Conservation (phyloP, 2,888 invertebrate genomes). For the Mechanitis messenoides region DNA sequence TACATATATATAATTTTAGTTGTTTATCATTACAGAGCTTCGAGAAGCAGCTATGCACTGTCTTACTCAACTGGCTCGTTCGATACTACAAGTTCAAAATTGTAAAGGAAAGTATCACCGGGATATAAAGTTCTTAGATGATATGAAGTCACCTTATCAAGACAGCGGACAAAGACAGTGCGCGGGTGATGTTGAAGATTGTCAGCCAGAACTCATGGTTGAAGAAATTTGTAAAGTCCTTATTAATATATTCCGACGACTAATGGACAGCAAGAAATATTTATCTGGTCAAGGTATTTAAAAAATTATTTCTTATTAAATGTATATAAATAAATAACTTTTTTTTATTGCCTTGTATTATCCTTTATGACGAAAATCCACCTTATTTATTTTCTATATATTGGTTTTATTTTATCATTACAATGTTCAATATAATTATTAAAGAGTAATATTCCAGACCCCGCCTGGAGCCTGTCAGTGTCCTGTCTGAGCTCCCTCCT, state of each 20-base stretch:
- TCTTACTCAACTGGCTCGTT: slow-evolving; percentile 51
- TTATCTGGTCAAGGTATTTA: slow-evolving; percentile 48
- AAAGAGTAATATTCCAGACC: slow-evolving; percentile 40
- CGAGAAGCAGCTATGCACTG: slow-evolving; percentile 55
- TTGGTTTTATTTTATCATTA: not conserved
- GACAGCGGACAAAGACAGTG: slow-evolving; percentile 37
- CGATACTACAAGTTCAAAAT: slow-evolving; percentile 41
- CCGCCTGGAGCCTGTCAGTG: slow-evolving; percentile 46
- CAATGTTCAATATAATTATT: too few relatives aligned
- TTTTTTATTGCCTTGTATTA: too few relatives aligned
- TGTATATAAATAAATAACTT: too few relatives aligned
- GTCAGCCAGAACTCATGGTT: slow-evolving; percentile 57
- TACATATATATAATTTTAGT: not conserved
- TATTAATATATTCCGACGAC: slow-evolving; percentile 46
- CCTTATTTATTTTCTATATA: not conserved
- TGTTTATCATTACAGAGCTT: slow-evolving; percentile 46
- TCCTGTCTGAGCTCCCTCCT: slow-evolving; percentile 50
- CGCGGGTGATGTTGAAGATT: slow-evolving; percentile 40
- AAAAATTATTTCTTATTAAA: too few relatives aligned
- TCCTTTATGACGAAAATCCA: too few relatives aligned
- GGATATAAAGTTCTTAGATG: slow-evolving; percentile 47
- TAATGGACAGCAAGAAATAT: slow-evolving; percentile 46
- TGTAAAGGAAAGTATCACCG: slow-evolving; percentile 40
- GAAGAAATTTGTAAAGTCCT: slow-evolving; percentile 57
- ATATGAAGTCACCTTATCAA: slow-evolving; percentile 43